Percentiles rank a stretch among this genome's conserved stretches.
These are phyloP conservation scores for Dendrolimus punctatus DNA, from an alignment of 1,140 invertebrate genomes.

Conservation along the genomic window DNA sequence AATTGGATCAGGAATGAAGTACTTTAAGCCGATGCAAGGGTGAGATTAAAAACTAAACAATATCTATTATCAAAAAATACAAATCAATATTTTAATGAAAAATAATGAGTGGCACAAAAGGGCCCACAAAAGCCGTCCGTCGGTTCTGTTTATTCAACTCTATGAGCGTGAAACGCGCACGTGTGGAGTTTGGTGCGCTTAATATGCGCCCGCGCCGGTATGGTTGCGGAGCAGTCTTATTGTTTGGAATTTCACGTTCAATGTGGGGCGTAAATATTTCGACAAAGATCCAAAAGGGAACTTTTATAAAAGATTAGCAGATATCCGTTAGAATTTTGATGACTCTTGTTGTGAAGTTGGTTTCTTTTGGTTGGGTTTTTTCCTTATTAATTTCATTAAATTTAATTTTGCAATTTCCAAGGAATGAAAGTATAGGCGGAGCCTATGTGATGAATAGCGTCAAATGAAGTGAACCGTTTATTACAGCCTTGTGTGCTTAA, in stretches of 20 bases:
- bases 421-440: no score
- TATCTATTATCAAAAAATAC: slow-evolving; percentile 22
- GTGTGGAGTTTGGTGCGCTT: slow-evolving; percentile 42
- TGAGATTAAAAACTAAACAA: slow-evolving; percentile 7
- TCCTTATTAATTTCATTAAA: no score
- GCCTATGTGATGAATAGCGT: no score
- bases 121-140: slow-evolving; percentile 10
- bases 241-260: slow-evolving; percentile 66
- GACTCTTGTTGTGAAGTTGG: no score
- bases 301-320: slow-evolving; percentile 51
- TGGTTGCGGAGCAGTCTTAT: slow-evolving; percentile 28
- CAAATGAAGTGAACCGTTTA: no score
- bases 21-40: no score
- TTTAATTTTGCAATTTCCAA: no score
- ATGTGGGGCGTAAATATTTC: slow-evolving; percentile 69
- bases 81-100: background rate
- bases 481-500: no score
- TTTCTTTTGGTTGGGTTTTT: no score
- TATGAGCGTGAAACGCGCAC: slow-evolving; percentile 40
- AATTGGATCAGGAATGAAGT: no score
- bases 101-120: no score
- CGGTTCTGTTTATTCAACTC: slow-evolving; percentile 53
- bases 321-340: slow-evolving; percentile 33
- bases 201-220: slow-evolving; percentile 24
- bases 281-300: slow-evolving; percentile 63